Evolutionary conservation across 2,797 vertebrate genomes (phyloP), one percentile per base, ranked within the genome.

Genomic region (Macropodus opercularis): DNA sequence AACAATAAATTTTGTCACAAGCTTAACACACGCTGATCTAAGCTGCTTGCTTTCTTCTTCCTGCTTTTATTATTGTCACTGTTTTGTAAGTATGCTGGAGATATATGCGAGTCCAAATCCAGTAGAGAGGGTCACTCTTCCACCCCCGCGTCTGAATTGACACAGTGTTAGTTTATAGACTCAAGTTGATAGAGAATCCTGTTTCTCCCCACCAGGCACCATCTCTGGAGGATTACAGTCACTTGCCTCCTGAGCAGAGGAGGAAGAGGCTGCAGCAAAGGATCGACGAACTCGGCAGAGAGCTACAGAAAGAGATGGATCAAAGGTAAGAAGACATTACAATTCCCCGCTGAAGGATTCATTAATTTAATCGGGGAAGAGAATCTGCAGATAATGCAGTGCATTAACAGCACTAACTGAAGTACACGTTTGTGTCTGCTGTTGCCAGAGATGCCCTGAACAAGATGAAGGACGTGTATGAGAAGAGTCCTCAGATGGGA

Each of bases 401-500:
- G 15, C 13, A 14, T 14, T 5, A 31, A 35, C 34, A 15, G 14
- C 14, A n/a, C 9, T 8, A 38, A 9, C 60, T 22, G 6, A 35
- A 0, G 6, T 22, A n/a, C 22, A 2, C 13, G 23, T 42, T 31
- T 51, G 15, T 17, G 15, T 43, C 21, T 46, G n/a, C 60, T 23
- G 79, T 15, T 57, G 3, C 69, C 76, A 98, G 97, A 94, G 97
- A 99, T 61, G 98, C 97, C 1, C 92, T 99, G 75, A 98, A 98
- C 89, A 99, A 98, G 92, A 99, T 99, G 98, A 99, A 98, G 91
- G 98, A 99, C 21, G 98, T 99, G 17, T 99, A 99, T 71, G 96
- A 98, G 88, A 98, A 98, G 90, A 98, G 95, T 79, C 96, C 97
- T 42, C 97, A 98, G 86, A 98, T 99, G 98, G 98, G 98, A 32